Conservation (phyloP, 2,797 vertebrate genomes). For the Hyperoplus immaculatus region DNA sequence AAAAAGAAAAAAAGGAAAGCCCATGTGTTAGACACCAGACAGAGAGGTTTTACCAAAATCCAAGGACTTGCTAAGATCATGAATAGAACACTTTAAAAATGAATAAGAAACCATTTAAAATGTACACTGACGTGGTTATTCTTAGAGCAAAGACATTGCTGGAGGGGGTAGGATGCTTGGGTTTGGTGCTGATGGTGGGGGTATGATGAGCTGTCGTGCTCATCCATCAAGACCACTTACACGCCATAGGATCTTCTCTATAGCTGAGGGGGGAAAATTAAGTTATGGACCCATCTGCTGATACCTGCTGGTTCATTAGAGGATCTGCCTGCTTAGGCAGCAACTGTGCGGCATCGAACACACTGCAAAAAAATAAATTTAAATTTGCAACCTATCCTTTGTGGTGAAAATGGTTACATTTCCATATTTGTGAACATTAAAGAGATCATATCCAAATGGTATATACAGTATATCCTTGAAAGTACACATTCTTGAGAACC, state of each 20-base stretch:
- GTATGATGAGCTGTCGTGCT: conserved; percentile 78
- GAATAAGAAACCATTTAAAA: conserved; percentile 1
- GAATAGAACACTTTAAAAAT: not conserved
- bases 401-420: not conserved
- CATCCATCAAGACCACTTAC: conserved; percentile 90
- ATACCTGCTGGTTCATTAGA: conserved; percentile 87
- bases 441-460: too few relatives aligned
- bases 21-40: not conserved
- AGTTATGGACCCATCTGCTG: conserved; percentile 86
- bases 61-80: not conserved
- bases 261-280: conserved; percentile 84
- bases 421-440: not conserved
- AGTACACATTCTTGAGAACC: not conserved
- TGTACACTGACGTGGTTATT: conserved; percentile 22
- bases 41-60: not conserved
- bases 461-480: not conserved
- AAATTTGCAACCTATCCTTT: not conserved
- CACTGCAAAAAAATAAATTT: conserved; percentile 52
- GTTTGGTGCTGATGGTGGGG: conserved; percentile 65
- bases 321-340: conserved; percentile 77
- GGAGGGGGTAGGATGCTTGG: conserved; percentile 63
- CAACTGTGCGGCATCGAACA: conserved; percentile 65
- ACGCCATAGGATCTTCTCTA: conserved; percentile 87
- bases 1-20: too few relatives aligned
- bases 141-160: conserved; percentile 30